These are phyloP conservation scores for Zaprionus ghesquierei DNA, from an alignment of 1,140 invertebrate genomes.

Conservation along the genomic window DNA sequence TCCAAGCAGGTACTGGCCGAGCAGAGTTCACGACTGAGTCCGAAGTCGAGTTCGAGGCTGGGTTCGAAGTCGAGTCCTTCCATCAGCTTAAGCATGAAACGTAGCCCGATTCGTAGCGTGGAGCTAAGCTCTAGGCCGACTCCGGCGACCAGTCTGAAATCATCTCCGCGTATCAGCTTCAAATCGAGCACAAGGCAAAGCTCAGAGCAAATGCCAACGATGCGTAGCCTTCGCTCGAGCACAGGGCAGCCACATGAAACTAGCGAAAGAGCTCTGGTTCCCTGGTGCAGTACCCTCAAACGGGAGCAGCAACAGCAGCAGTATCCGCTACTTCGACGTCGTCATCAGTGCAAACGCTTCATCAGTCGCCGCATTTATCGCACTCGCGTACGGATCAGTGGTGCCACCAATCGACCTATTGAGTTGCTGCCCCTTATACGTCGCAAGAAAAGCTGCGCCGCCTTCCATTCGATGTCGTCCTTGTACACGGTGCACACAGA, in stretches of 20 bases:
- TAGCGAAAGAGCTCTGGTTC: background rate
- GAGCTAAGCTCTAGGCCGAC: too few species aligned
- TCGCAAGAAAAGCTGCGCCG: conserved; percentile 30
- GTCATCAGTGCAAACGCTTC: conserved; percentile 35
- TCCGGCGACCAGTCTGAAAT: too few species aligned
- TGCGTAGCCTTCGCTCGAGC: background rate
- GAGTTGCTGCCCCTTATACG: background rate
- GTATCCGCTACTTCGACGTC: background rate
- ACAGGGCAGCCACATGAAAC: background rate
- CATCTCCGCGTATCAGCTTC: too few species aligned
- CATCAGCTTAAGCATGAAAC: background rate
- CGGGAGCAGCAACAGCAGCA: background rate
- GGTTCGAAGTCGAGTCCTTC: background rate
- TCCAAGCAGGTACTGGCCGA: background rate
- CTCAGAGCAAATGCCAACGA: background rate
- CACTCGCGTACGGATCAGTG: conserved; percentile 28
- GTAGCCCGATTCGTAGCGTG: too few species aligned
- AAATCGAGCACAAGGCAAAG: background rate
- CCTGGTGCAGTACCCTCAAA: background rate
- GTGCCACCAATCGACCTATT: background rate
- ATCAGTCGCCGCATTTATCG: conserved; percentile 34
- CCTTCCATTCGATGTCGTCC: conserved; percentile 57
- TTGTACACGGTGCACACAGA: conserved; percentile 39
- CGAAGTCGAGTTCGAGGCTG: background rate
- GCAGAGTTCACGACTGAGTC: background rate